A percentile compares a stretch with the other conserved stretches of the same genome.
phyloP scores from a whole-genome alignment of 2,113 vertebrate species.

The Furnarius figulus region DNA sequence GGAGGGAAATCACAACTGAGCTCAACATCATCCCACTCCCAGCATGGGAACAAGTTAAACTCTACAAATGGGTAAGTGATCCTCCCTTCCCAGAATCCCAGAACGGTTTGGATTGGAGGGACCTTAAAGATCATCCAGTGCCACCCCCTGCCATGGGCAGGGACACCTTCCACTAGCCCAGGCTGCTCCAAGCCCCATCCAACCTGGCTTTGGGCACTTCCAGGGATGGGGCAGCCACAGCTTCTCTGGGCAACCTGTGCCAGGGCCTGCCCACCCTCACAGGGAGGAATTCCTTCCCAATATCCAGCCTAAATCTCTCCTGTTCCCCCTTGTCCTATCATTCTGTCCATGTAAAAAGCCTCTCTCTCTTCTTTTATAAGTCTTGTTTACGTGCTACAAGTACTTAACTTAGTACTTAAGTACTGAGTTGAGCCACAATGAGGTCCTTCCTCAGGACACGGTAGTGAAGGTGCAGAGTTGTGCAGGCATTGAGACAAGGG shows the following conservation, averaged over 20 bases:
- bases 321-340: not conserved
- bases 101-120: not conserved
- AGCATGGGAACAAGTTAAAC: fast-evolving
- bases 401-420: too few relatives aligned
- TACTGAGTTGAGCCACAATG: not conserved
- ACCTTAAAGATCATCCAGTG: fast-evolving
- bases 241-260: not conserved
- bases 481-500: not conserved
- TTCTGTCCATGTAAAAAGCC: not conserved
- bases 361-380: not conserved
- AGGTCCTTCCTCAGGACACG: not conserved
- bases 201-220: not conserved
- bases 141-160: not conserved
- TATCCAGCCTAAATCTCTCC: not conserved
- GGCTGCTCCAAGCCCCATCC: not conserved
- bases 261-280: not conserved
- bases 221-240: not conserved
- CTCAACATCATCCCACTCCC: not conserved
- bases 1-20: not conserved
- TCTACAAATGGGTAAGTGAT: fast-evolving
- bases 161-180: not conserved
- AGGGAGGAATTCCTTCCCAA: not conserved
- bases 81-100: not conserved
- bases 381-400: not conserved
- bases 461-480: not conserved